A percentile compares a stretch with the other conserved stretches of the same genome.
phyloP scores from a whole-genome alignment of 2,797 vertebrate species.

The Macrochelys suwanniensis region DNA sequence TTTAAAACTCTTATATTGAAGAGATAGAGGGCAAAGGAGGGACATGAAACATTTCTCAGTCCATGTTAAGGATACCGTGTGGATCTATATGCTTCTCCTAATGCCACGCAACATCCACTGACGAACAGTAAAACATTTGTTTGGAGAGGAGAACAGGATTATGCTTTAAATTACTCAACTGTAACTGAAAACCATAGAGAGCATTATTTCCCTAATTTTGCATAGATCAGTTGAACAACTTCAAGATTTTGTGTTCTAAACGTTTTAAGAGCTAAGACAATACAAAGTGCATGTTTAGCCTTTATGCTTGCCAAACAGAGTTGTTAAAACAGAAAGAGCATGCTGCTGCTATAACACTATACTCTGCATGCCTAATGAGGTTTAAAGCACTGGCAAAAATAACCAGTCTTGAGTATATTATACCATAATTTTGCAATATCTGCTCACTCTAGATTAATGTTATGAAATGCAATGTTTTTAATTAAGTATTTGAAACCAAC shows the following conservation, averaged over 20 bases:
- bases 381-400: not conserved
- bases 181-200: not conserved
- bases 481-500: not conserved
- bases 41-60: not conserved
- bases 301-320: not conserved
- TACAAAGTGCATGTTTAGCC: not conserved
- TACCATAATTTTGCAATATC: not conserved
- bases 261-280: constrained; percentile 11
- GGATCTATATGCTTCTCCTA: not conserved
- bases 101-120: not conserved
- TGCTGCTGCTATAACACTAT: not conserved
- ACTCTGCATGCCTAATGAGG: not conserved
- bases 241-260: not conserved
- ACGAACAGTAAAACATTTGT: not conserved
- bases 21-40: not conserved
- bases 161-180: not conserved
- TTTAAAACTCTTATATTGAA: not conserved
- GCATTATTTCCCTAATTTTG: not conserved
- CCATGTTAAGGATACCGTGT: not conserved
- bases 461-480: not conserved
- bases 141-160: not conserved
- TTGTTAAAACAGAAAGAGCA: not conserved
- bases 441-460: not conserved
- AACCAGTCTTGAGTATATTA: not conserved
- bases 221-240: not conserved